Evolutionary conservation across 1,140 invertebrate species (phyloP).

Genomic region (Tetramorium parvispinum): DNA sequence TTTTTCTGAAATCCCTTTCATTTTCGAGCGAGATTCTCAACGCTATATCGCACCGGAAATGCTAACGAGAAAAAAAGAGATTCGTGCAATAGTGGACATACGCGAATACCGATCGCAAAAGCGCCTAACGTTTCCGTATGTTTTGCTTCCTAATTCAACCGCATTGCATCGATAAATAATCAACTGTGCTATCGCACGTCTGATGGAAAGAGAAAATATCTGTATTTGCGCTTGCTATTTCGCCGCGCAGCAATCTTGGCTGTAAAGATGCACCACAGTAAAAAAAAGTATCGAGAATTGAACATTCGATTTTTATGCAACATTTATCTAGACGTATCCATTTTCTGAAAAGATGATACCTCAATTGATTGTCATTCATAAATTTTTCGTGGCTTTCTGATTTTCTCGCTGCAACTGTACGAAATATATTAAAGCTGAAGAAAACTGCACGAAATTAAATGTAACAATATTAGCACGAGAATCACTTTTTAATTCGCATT

Average conservation of each 20-base stretch:
- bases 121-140: background rate
- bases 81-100: slow-evolving; percentile 12
- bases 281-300: background rate
- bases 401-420: background rate
- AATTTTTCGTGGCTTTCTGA: background rate
- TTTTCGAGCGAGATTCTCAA: slow-evolving; percentile 37
- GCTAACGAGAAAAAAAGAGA: slow-evolving; percentile 53
- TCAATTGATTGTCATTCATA: background rate
- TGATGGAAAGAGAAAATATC: background rate
- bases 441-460: background rate
- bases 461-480: background rate
- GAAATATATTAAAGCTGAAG: background rate
- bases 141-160: slow-evolving; percentile 26
- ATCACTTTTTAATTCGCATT: background rate
- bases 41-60: background rate
- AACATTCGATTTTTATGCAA: background rate
- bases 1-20: slow-evolving; percentile 58
- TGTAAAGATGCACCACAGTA: background rate
- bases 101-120: slow-evolving; percentile 24
- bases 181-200: background rate
- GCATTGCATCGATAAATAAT: slow-evolving; percentile 45
- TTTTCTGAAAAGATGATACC: background rate
- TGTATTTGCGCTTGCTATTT: background rate
- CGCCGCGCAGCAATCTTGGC: background rate
- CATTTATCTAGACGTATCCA: background rate